A percentile compares a stretch with the other conserved stretches of the same genome.
Evolutionary conservation across 1,140 invertebrate genomes (phyloP).

Genomic region (Drosophila paulistorum): DNA sequence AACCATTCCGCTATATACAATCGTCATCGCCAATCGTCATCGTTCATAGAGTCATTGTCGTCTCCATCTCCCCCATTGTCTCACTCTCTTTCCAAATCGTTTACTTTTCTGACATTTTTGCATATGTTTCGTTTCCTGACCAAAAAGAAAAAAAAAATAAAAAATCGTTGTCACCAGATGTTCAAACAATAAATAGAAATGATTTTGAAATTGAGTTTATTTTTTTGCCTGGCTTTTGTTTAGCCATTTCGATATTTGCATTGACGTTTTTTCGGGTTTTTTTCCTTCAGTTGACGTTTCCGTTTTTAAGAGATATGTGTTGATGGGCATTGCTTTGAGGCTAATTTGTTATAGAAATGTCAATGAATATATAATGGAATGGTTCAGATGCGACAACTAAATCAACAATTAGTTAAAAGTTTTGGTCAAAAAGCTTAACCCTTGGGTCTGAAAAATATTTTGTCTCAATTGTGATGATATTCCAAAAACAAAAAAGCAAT

Average conservation of each 20-base stretch:
- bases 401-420: not conserved
- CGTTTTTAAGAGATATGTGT: constrained; percentile 7
- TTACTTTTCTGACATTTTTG: constrained; percentile 4
- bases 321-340: constrained; percentile 1
- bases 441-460: too few species aligned
- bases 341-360: constrained; percentile 12
- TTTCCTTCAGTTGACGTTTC: constrained; percentile 10
- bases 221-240: constrained; percentile 27
- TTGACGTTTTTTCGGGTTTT: constrained; percentile 67
- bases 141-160: not conserved
- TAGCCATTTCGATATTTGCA: constrained; percentile 39
- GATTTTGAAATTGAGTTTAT: constrained; percentile 18
- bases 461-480: too few species aligned
- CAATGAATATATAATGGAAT: constrained; percentile 3
- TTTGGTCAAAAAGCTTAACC: too few species aligned
- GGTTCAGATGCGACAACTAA: not conserved
- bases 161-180: not conserved
- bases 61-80: not conserved
- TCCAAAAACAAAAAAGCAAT: constrained; percentile 52
- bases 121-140: constrained; percentile 9
- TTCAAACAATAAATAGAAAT: constrained; percentile 20
- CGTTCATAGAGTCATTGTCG: constrained; percentile 10
- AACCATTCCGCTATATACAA: constrained; percentile 14
- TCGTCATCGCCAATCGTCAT: constrained; percentile 8
- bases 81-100: not conserved